Percentiles rank a stretch among this genome's conserved stretches.
Evolutionary conservation across 2,113 vertebrate species (phyloP).

Genomic region (Acanthochromis polyacanthus): DNA sequence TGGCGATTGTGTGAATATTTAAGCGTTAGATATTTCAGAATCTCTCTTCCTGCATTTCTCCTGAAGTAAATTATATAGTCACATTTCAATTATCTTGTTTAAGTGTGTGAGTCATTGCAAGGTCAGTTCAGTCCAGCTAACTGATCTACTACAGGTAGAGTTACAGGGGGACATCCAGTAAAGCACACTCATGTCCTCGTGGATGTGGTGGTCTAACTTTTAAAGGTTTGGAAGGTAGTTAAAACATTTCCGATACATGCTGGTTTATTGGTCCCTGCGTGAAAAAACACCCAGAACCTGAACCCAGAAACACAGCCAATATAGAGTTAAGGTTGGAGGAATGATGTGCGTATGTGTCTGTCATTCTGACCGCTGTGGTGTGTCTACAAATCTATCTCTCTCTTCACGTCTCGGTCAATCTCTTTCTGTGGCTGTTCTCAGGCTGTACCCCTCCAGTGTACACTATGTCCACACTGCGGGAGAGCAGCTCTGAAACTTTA

Average conservation of each 20-base stretch:
- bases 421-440: constrained; percentile 62
- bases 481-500: constrained; percentile 79
- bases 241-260: neutral
- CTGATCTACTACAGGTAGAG: neutral
- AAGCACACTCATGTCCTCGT: neutral
- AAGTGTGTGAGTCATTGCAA: constrained; percentile 25
- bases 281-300: neutral
- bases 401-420: constrained; percentile 52
- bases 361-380: neutral
- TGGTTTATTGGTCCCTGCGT: neutral
- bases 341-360: neutral
- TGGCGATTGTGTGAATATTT: no score
- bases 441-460: constrained; percentile 74
- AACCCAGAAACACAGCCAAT: neutral
- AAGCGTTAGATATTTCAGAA: neutral
- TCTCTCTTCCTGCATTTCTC: constrained; percentile 17
- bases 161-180: neutral
- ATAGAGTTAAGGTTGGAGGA: neutral
- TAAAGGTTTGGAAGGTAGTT: neutral
- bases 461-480: constrained; percentile 69
- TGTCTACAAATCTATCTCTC: constrained; percentile 58
- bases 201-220: neutral
- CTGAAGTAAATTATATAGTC: constrained; percentile 26
- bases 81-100: constrained; percentile 33
- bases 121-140: constrained; percentile 35